Conservation (phyloP, 2,113 vertebrate genomes). For the Vidua chalybeata region DNA sequence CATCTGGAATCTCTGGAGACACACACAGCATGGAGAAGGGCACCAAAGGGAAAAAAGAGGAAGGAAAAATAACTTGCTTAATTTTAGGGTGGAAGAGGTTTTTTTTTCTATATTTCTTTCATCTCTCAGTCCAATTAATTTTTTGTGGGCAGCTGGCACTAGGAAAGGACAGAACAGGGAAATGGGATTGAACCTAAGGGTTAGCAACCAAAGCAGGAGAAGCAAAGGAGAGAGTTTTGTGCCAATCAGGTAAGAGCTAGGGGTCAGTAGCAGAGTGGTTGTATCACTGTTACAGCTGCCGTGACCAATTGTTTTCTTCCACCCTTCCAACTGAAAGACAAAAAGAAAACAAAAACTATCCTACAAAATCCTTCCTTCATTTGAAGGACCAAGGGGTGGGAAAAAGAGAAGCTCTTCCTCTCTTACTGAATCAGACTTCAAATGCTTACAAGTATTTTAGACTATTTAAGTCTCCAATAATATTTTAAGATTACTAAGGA, state of each 20-base stretch:
- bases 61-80: background rate
- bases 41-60: background rate
- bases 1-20: background rate
- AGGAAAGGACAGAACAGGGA: background rate
- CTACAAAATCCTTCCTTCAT: background rate
- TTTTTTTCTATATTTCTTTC: background rate
- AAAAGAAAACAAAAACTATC: background rate
- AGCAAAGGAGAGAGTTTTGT: background rate
- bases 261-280: background rate
- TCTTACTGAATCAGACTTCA: background rate
- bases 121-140: background rate
- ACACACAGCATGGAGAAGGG: accelerated
- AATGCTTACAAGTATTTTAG: background rate
- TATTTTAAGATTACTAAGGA: background rate
- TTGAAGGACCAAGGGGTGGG: background rate
- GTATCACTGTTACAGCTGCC: background rate
- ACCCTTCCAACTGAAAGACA: background rate
- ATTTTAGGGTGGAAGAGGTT: background rate
- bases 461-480: background rate
- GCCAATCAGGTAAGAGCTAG: background rate
- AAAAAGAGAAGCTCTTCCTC: background rate
- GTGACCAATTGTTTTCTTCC: background rate
- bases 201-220: background rate
- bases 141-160: background rate
- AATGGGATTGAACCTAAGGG: background rate